phyloP scores from a whole-genome alignment of 2,797 vertebrate species.

The Hoplostethus mediterraneus region DNA sequence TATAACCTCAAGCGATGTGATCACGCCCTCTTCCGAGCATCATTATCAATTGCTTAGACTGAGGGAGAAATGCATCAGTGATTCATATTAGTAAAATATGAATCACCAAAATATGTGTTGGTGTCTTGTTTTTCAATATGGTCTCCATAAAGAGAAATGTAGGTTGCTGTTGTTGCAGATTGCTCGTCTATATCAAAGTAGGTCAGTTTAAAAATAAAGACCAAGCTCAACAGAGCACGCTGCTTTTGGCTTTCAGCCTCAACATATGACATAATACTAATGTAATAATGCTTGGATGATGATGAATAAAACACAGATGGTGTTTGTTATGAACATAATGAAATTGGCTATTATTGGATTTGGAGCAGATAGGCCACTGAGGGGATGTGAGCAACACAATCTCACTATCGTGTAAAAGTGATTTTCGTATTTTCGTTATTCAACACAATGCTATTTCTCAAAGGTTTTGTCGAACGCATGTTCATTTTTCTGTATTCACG shows the following conservation, averaged over 20 bases:
- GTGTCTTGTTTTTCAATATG: neutral
- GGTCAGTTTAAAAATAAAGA: conserved; percentile 57
- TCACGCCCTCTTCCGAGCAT: too few species aligned
- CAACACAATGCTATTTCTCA: neutral
- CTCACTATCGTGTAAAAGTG: too few species aligned
- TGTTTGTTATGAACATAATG: neutral
- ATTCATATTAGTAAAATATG: too few species aligned
- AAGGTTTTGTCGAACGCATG: neutral
- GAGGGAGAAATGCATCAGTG: too few species aligned
- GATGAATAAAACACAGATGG: conserved; percentile 12
- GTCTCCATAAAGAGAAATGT: conserved; percentile 7
- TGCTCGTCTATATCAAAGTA: conserved; percentile 29
- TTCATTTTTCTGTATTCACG: conserved; percentile 12
- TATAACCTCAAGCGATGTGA: too few species aligned
- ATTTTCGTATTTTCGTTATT: neutral
- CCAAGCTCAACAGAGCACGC: conserved; percentile 5
- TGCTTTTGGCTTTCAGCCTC: neutral
- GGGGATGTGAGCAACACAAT: too few species aligned
- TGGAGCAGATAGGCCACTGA: too few species aligned
- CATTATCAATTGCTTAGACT: too few species aligned
- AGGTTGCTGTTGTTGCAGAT: conserved; percentile 17
- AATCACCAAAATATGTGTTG: too few species aligned
- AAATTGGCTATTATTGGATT: conserved; percentile 16
- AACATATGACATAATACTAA: conserved; percentile 15
- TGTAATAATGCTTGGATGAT: neutral